phyloP scores from a whole-genome alignment of 2,888 invertebrate genomes.

The Clunio marinus region DNA sequence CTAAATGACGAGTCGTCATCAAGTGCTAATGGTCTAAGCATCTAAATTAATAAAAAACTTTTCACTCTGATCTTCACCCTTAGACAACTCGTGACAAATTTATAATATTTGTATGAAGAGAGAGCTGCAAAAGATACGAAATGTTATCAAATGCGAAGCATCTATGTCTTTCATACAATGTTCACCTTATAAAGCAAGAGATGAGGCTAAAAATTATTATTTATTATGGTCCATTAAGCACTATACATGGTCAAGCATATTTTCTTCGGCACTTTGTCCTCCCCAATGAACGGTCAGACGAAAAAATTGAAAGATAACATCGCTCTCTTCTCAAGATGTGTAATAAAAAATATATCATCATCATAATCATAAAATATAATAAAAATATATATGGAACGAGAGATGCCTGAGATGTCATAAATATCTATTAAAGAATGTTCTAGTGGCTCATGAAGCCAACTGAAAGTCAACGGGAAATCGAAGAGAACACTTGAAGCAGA shows the following conservation, averaged over 20 bases:
- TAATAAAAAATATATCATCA: slow-evolving; percentile 40
- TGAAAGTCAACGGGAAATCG: background rate
- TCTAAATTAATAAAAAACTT: slow-evolving; percentile 35
- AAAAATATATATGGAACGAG: slow-evolving; percentile 30
- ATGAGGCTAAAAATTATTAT: slow-evolving; percentile 35
- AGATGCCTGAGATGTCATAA: slow-evolving; percentile 36
- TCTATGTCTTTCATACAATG: background rate
- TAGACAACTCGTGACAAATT: slow-evolving; percentile 30
- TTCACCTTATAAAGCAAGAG: background rate
- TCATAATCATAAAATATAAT: slow-evolving; percentile 39
- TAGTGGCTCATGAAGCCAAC: background rate
- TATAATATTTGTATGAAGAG: slow-evolving; percentile 14
- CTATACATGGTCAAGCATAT: slow-evolving; percentile 39
- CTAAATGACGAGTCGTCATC: slow-evolving; percentile 31
- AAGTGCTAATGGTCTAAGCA: slow-evolving; percentile 35
- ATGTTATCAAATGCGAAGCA: background rate
- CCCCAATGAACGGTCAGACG: background rate
- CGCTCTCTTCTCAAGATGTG: slow-evolving; percentile 21
- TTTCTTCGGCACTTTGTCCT: slow-evolving; percentile 26
- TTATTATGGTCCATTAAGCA: slow-evolving; percentile 39
- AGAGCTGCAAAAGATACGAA: background rate
- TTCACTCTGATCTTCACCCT: background rate
- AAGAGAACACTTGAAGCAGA: background rate
- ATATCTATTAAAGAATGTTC: slow-evolving; percentile 35
- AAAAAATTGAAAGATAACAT: slow-evolving; percentile 27